Evolutionary conservation across 1,140 invertebrate species (phyloP), one percentile per base, ranked within the genome.

Genomic region (Panagrolaimus sp.): DNA sequence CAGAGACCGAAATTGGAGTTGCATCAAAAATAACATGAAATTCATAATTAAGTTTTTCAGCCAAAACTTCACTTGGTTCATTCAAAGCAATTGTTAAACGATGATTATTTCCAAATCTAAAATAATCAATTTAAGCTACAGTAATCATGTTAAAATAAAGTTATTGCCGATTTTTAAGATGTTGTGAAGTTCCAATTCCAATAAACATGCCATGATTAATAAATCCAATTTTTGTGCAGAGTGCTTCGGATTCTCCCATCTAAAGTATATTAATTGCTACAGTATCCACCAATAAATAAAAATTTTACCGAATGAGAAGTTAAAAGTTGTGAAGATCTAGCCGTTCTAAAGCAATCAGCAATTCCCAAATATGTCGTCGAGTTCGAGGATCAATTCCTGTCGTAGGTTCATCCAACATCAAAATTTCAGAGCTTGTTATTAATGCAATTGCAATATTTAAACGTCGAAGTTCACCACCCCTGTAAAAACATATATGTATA

Each of bases 401-500:
- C n/a, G 73, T 75, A 15, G 73, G 73, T 65, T 75, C 73, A 28
- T 75, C 93, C 84, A 94, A 86, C 69, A 93, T 87, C 32, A 94
- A 88, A 1, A 93, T 84, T 9, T 88, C 86, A 9, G 90, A 89
- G 69, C 90, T 88, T 45, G 90, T 90, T 81, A 93, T 87, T 26
- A 96, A 83, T 9, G 93, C 90, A 58, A 98, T 88, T 0, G 92
- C 93, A 52, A 93, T 91, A 76, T 91, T 94, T 32, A 98, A 84
- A 83, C 96, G 94, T 46, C 94, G 87, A 82, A 94, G 96, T 75
- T 94, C 70, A 47, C 73, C 73, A 24, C 72, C 72, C 12, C 48
- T 52, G 9, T 21, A 52, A 52, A 5, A 24, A 24, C 48, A 52
- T 47, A 1, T 12, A 5, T 52, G 7, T 0, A 0, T 14, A 52